Evolutionary conservation across 2,888 invertebrate genomes (phyloP), one percentile per base, ranked within the genome.

Genomic region (Bellardia bayeri): DNA sequence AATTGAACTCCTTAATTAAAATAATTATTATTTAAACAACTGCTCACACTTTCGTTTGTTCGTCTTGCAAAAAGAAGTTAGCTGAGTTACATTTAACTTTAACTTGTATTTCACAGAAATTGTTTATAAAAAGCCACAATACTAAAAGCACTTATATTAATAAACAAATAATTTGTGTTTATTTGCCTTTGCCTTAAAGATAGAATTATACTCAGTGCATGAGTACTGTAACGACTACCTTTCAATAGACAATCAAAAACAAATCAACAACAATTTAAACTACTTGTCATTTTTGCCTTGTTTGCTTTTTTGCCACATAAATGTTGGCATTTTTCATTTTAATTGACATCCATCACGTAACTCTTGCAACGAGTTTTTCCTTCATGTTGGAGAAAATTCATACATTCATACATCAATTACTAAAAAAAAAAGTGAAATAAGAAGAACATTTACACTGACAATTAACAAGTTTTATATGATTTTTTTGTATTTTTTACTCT

Each of bases 231-330:
- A 54, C 11, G n/a, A 64, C 40, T 30, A 64, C 40, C 40, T 51
- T 49, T 79, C 23, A n/a, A 37, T 3, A 51, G 61, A 68, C 51
- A 75, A 61, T 68, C 45, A 76, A 76, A 82, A 76, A 51, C 40
- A 69, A 69, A 82, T 76, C 58, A 51, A 61, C 82, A 51, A 82
- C 68, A 82, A 69, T 82, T 69, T 66, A 66, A 74, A 75, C n/a
- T 49, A 82, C 74, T 66, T 68, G 30, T 69, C 58, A 56, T 23
- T 64, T 61, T 80, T 54, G 30, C 13, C 63, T 54, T 80, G 63
- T 63, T 72, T 80, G 37, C 0, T 23, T 72, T 81, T 63, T 80
- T 61, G 30, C 33, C 45, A 30, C 49, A 58, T 40, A 74, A 74
- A 23, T 68, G 45, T 49, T 49, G 23, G 42, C 11, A 72, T 16